phyloP scores from a whole-genome alignment of 2,888 invertebrate genomes.

The Drosophila macrospina region DNA sequence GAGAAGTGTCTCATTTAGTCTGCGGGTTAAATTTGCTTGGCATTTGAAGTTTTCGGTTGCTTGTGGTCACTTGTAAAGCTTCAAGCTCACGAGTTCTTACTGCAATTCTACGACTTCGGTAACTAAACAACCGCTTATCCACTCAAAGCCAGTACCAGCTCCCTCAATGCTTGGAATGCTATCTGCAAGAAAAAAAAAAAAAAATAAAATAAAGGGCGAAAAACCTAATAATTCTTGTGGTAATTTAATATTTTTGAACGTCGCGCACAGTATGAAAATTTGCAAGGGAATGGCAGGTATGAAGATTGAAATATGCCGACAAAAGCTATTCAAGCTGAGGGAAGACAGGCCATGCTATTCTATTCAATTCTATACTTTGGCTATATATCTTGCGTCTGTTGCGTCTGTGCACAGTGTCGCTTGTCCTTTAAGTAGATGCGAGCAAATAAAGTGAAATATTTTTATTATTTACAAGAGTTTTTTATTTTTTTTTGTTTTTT shows the following conservation, averaged over 20 bases:
- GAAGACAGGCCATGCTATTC: slow-evolving; percentile 30
- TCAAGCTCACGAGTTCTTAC: slow-evolving; percentile 31
- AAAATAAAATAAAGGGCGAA: too few relatives aligned
- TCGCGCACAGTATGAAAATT: slow-evolving; percentile 3
- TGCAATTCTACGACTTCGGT: slow-evolving; percentile 45
- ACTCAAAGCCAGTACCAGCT: neutral
- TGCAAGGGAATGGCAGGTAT: neutral
- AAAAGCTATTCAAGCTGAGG: slow-evolving; percentile 34
- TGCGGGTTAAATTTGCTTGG: slow-evolving; percentile 10
- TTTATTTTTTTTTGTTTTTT: neutral
- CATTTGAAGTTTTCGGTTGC: neutral
- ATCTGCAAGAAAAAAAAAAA: slow-evolving; percentile 26
- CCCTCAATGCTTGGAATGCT: neutral
- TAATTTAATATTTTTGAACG: slow-evolving; percentile 62
- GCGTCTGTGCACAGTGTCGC: neutral
- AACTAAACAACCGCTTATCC: slow-evolving; percentile 38
- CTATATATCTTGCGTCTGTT: slow-evolving; percentile 16
- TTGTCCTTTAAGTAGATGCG: slow-evolving; percentile 57
- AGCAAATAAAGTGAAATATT: slow-evolving; percentile 68
- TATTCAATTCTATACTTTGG: slow-evolving; percentile 27
- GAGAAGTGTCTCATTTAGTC: slow-evolving; percentile 1
- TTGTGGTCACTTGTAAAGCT: slow-evolving; percentile 41
- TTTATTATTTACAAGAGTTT: slow-evolving; percentile 62
- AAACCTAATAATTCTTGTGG: slow-evolving; percentile 62
- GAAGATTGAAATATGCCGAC: slow-evolving; percentile 43